Evolutionary conservation across 2,113 vertebrate species (phyloP).

Genomic region (Rhagologus leucostigma): DNA sequence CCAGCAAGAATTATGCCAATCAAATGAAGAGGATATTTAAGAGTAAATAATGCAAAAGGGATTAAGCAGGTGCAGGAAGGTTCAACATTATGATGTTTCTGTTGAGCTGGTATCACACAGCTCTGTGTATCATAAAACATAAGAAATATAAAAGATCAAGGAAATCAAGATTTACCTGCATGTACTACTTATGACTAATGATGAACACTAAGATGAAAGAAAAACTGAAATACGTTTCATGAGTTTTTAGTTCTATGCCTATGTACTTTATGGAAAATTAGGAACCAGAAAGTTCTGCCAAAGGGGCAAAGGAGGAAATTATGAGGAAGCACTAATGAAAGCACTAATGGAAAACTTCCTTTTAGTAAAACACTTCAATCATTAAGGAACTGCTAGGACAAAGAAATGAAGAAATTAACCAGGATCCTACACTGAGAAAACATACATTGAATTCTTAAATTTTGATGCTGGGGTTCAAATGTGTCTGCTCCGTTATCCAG

Average conservation of each 20-base stretch:
- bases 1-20: not conserved
- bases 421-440: not conserved
- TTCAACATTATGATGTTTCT: not conserved
- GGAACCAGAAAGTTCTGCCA: not conserved
- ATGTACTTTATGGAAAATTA: not conserved
- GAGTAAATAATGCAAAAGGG: slow-evolving; percentile 19
- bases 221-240: not conserved
- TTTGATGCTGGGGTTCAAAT: not conserved
- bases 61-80: not conserved
- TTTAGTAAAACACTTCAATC: not conserved
- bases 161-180: not conserved
- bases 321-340: not conserved
- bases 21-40: not conserved
- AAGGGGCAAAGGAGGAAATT: not conserved
- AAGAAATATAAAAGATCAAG: not conserved
- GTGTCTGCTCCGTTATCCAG: not conserved
- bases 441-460: not conserved
- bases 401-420: not conserved
- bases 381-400: not conserved
- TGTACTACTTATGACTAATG: not conserved
- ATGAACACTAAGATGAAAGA: slow-evolving; percentile 4
- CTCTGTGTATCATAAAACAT: not conserved
- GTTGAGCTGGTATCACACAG: not conserved
- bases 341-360: not conserved
- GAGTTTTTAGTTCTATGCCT: not conserved